Evolutionary conservation across 2,797 vertebrate species (phyloP).

Genomic region (Amblyraja radiata): DNA sequence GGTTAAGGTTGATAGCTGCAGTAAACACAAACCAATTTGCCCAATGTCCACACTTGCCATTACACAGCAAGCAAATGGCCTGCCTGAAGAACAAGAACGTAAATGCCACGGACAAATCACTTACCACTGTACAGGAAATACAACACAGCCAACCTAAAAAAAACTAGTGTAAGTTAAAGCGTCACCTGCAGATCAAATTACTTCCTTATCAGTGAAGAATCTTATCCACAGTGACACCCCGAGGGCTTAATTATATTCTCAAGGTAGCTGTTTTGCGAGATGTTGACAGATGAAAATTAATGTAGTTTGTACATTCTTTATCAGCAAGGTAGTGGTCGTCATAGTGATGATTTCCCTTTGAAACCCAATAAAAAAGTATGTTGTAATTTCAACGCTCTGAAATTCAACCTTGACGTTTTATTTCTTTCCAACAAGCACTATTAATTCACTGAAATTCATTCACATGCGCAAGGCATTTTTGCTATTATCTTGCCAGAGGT

Average conservation of each 20-base stretch:
- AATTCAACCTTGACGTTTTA: constrained; percentile 26
- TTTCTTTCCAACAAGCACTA: background rate
- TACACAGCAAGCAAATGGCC: background rate
- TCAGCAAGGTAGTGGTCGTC: background rate
- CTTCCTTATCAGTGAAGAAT: background rate
- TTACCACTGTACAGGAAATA: background rate
- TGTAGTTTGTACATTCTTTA: background rate
- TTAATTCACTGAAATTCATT: background rate
- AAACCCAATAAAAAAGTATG: background rate
- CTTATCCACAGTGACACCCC: background rate
- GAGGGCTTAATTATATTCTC: background rate
- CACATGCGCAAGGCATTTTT: background rate
- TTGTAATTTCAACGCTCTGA: background rate
- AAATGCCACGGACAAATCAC: background rate
- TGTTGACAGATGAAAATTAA: constrained; percentile 13
- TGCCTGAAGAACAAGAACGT: background rate
- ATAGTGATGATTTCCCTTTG: background rate
- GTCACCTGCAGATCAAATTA: background rate
- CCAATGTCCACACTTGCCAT: background rate
- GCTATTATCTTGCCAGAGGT: background rate
- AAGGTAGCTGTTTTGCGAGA: background rate
- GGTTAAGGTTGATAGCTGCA: background rate
- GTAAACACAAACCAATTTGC: background rate
- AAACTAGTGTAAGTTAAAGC: background rate
- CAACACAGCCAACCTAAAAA: background rate